Evolutionary conservation across 2,113 vertebrate species (phyloP), one percentile per base, ranked within the genome.

Genomic region (Turdus rufiventris): DNA sequence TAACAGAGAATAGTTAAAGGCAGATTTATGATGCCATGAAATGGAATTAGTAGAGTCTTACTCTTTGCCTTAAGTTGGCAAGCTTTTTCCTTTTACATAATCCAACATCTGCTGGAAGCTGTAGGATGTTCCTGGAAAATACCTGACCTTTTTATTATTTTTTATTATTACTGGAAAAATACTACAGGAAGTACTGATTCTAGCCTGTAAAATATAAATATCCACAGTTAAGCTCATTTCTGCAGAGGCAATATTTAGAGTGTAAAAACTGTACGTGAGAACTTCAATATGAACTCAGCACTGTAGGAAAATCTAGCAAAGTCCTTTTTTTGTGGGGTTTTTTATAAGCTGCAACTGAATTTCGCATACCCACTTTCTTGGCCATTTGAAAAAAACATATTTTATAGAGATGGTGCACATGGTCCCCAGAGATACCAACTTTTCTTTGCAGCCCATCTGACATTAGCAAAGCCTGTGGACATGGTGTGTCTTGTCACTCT

Each of bases 161-260:
- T 12, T 73, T 25, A 67, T 43, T 92, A 50, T 93, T 93, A 68
- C 72, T 97, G 86, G 81, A 87, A 93, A 95, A 94, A 50, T 58
- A 71, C 28, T 88, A 36, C 83, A 93, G 56, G 72, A 91, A 96
- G 73, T 92, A 43, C 40, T 67, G 17, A 14, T 78, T 25, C 83
- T 89, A 72, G 67, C 65, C 40, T 87, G 10, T 88, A 85, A 96
- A 94, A 91, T 48, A 89, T 58, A 91, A 94, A 88, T 91, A 88
- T 5, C 42, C 62, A 60, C 71, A 62, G 42, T 54, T 57, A 62
- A 70, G 12, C 4, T 80, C 18, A 47, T 45, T 72, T 86, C 54
- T 91, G 38, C 36, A 79, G 50, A 66, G 18, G 29, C 24, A 81
- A 17, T 42, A 16, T 80, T 88, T 80, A 23, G 36, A 87, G 14